These are phyloP conservation scores for Periphyllus acericola DNA, from an alignment of 2,888 invertebrate species.

Conservation along the genomic window DNA sequence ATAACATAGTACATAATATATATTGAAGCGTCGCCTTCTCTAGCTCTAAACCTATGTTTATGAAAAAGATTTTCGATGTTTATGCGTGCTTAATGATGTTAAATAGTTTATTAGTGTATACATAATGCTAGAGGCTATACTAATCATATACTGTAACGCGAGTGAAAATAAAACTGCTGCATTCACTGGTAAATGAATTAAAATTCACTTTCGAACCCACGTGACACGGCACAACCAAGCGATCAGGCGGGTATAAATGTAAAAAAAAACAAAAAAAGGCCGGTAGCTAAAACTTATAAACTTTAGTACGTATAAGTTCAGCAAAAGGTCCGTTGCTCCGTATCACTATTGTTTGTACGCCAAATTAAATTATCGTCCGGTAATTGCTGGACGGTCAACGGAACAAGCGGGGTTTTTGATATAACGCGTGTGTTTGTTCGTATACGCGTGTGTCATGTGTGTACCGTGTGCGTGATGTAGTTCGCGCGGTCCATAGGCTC, in stretches of 20 bases:
- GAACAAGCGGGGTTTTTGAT: neutral
- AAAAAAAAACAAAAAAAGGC: no score
- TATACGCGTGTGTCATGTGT: neutral
- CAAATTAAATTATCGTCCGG: neutral
- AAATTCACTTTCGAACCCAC: neutral
- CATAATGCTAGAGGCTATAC: neutral
- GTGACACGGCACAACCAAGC: no score
- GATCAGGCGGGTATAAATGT: neutral
- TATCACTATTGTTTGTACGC: no score
- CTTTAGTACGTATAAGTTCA: neutral
- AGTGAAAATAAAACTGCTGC: neutral
- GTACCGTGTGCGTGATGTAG: neutral
- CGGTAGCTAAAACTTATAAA: neutral
- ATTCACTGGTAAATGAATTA: neutral
- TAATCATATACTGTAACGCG: neutral
- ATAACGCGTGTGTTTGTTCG: neutral
- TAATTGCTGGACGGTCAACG: neutral
- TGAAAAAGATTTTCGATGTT: neutral
- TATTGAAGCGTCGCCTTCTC: no score
- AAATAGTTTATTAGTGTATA: neutral
- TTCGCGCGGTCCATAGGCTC: constrained; percentile 1
- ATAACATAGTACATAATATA: no score
- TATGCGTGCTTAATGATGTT: neutral
- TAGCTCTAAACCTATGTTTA: no score
- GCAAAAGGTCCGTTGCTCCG: no score